These are phyloP conservation scores for Rhadinocentrus ornatus DNA, from an alignment of 2,797 vertebrate species.

Conservation along the genomic window DNA sequence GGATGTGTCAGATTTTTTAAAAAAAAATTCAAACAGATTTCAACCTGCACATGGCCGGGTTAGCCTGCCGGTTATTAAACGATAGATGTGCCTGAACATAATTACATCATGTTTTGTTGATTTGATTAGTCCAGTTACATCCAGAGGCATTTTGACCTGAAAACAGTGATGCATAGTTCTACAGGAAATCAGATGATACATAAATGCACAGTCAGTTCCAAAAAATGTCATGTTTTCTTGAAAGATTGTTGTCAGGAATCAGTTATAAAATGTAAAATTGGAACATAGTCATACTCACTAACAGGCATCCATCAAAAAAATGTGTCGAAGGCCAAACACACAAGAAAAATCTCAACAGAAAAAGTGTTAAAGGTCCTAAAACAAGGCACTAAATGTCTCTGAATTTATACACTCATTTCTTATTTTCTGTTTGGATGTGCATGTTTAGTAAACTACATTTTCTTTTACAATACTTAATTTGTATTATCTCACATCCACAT, in stretches of 20 bases:
- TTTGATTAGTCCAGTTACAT: not conserved
- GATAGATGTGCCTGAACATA: not conserved
- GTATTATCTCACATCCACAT: not conserved
- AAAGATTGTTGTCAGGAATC: not conserved
- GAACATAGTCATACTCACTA: not conserved
- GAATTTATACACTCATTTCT: not conserved
- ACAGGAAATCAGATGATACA: not conserved
- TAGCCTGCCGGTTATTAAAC: not conserved
- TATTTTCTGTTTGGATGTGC: not conserved
- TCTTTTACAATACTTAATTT: not conserved
- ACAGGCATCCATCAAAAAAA: not conserved
- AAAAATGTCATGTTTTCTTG: not conserved
- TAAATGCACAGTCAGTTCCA: not conserved
- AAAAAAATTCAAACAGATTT: slow-evolving; percentile 5
- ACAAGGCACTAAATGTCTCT: not conserved
- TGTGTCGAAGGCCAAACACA: not conserved
- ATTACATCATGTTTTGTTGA: not conserved
- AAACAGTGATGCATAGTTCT: not conserved
- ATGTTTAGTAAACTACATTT: not conserved
- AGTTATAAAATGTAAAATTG: not conserved
- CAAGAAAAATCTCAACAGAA: not conserved
- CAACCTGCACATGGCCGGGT: not conserved
- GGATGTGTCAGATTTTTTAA: slow-evolving; percentile 9
- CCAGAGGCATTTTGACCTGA: not conserved
- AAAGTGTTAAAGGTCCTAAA: not conserved